phyloP scores from a whole-genome alignment of 2,113 vertebrate species.

The Neoarius graeffei region DNA sequence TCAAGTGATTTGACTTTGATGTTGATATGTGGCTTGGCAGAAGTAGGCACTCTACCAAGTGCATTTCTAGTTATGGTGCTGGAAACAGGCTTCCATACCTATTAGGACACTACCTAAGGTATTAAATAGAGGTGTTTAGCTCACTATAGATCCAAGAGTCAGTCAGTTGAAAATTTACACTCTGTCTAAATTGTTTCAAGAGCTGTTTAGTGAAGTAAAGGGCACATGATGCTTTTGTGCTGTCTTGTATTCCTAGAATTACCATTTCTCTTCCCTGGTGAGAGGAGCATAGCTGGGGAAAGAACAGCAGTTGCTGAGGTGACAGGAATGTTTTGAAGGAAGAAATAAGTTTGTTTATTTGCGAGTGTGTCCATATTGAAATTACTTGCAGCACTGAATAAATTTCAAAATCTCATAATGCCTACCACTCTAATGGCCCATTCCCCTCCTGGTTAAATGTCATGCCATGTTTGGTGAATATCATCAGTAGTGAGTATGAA shows the following conservation, averaged over 20 bases:
- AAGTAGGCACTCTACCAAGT: too few species aligned
- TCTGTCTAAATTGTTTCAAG: neutral
- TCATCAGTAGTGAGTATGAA: neutral
- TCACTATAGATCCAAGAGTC: neutral
- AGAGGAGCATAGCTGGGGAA: neutral
- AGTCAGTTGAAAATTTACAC: neutral
- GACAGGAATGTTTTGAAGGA: conserved; percentile 8
- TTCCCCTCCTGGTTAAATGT: neutral
- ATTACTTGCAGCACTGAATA: neutral
- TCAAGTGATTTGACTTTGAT: too few species aligned
- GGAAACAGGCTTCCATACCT: too few species aligned
- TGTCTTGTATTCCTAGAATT: neutral
- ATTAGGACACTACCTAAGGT: neutral
- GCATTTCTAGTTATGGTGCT: too few species aligned
- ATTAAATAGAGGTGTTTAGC: neutral
- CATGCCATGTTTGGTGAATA: neutral
- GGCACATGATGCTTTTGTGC: neutral
- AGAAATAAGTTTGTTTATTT: conserved; percentile 15
- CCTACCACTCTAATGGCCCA: neutral
- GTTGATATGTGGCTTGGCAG: too few species aligned
- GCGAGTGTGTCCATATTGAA: neutral
- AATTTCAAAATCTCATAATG: neutral
- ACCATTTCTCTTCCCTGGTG: neutral
- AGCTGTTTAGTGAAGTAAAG: neutral
- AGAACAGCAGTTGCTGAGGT: neutral